These are phyloP conservation scores for Dyspetes luteomarginatus DNA, from an alignment of 2,888 invertebrate species.

Conservation along the genomic window DNA sequence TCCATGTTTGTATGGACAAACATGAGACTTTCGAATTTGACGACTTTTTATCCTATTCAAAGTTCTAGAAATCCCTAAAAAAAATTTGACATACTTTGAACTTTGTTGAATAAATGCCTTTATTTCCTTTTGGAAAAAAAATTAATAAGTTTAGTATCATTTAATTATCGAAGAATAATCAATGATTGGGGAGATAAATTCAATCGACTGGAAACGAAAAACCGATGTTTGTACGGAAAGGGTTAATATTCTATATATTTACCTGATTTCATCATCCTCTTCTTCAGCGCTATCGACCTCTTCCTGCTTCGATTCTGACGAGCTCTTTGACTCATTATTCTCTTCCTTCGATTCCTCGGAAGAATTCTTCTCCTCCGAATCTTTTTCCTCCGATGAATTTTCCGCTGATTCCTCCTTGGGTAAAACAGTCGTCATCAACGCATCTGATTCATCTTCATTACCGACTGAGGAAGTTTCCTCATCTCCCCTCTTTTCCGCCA, in stretches of 20 bases:
- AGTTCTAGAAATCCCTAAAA: too few species aligned
- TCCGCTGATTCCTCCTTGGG: constrained; percentile 67
- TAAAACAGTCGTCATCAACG: constrained; percentile 75
- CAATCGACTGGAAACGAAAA: too few species aligned
- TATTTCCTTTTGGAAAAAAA: too few species aligned
- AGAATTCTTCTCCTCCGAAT: constrained; percentile 59
- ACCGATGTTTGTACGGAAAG: too few species aligned
- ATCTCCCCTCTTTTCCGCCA: constrained; percentile 35
- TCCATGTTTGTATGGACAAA: too few species aligned
- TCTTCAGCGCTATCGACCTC: constrained; percentile 73
- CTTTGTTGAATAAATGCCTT: too few species aligned
- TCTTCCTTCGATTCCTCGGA: constrained; percentile 59
- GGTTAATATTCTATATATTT: neutral
- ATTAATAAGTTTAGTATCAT: too few species aligned
- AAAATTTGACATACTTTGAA: too few species aligned
- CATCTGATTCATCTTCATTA: neutral
- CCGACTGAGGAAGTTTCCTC: neutral
- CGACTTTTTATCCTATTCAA: too few species aligned
- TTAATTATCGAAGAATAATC: too few species aligned
- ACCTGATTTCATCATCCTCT: constrained; percentile 77
- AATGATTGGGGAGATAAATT: too few species aligned
- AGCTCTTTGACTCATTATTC: constrained; percentile 24
- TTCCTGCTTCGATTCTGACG: constrained; percentile 57
- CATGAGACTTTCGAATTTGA: too few species aligned
- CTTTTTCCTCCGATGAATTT: constrained; percentile 62